Base-by-base conservation (phyloP, 2,113 vertebrate genomes). In the Condylura cristata region DNA sequence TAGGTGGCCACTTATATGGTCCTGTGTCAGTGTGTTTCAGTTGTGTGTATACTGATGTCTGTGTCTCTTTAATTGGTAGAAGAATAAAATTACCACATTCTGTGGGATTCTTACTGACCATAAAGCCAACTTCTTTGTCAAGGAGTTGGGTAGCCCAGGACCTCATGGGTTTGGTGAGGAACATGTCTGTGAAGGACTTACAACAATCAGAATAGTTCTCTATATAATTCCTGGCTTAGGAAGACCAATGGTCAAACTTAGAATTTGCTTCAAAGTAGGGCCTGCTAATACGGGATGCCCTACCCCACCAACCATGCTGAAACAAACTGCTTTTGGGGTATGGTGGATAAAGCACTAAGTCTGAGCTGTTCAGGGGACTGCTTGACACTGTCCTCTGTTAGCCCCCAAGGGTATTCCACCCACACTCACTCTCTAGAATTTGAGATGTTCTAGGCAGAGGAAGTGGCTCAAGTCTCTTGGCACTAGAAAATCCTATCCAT, bases 181-280 rank as follows among this genome's bases (percentile, higher is more conserved):
- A 48, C 48, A 1, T 96, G n/a, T 75, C 61, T 80, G 5, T 84
- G 30, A 41, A 90, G 14, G 51, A 66, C 22, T 86, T 58, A 51
- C 3, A 37, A 63, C 26, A 60, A 39, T 78, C 66, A 78, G 30
- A 89, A 63, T 86, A 60, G 58, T 95, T 78, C 26, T 22, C 44
- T 81, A 28, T 60, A 1, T 83, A 32, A 44, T 65, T 70, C 37
- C 60, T 95, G 61, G 41, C 14, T 85, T 22, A 41, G 7, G 32
- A 90, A 30, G 12, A 74, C 56, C 48, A 30, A 20, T 70, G 44
- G 60, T 91, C 61, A 88, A 34, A 66, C 7, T 46, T 94, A 46
- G 56, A 76, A 60, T 89, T 89, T 96, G 83, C 78, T 88, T 92
- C 46, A 81, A 72, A 88, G 76, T 34, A 65, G 72, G 56, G 28